phyloP scores from a whole-genome alignment of 2,888 invertebrate genomes.

The Bombylius major region DNA sequence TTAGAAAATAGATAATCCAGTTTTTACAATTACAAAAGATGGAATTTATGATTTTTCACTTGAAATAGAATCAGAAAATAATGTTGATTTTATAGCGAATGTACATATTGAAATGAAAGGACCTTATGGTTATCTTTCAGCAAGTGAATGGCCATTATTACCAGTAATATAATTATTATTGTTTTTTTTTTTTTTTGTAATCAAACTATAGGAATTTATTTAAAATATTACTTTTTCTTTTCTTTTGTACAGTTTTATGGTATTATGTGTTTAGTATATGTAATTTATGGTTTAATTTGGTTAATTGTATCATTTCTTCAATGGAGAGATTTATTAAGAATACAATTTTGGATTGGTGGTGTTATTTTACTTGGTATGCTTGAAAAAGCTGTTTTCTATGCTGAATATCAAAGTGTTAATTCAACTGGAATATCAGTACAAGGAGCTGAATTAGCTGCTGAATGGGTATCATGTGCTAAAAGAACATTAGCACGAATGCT shows the following conservation, averaged over 20 bases:
- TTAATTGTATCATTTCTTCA: conserved; percentile 67
- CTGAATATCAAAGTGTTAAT: conserved; percentile 71
- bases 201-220: neutral
- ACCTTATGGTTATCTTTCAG: conserved; percentile 72
- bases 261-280: conserved; percentile 78
- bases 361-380: conserved; percentile 79
- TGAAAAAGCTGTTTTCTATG: conserved; percentile 81
- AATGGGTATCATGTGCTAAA: conserved; percentile 84
- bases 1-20: conserved; percentile 36
- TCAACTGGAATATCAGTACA: conserved; percentile 50
- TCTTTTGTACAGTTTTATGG: conserved; percentile 61
- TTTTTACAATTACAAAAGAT: conserved; percentile 49
- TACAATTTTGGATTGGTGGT: conserved; percentile 94
- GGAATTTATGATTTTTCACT: conserved; percentile 58
- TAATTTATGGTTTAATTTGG: conserved; percentile 72
- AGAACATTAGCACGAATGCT: conserved; percentile 83
- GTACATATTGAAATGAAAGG: conserved; percentile 62
- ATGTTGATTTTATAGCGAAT: conserved; percentile 42
- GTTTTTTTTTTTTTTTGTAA: too few species aligned
- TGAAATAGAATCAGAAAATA: conserved; percentile 34
- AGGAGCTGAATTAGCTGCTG: conserved; percentile 71
- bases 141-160: conserved; percentile 77
- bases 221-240: neutral
- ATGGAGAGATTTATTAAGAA: conserved; percentile 80
- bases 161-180: conserved; percentile 45